Conservation (phyloP, 1,140 invertebrate species). For the Pentalonia nigronervosa region DNA sequence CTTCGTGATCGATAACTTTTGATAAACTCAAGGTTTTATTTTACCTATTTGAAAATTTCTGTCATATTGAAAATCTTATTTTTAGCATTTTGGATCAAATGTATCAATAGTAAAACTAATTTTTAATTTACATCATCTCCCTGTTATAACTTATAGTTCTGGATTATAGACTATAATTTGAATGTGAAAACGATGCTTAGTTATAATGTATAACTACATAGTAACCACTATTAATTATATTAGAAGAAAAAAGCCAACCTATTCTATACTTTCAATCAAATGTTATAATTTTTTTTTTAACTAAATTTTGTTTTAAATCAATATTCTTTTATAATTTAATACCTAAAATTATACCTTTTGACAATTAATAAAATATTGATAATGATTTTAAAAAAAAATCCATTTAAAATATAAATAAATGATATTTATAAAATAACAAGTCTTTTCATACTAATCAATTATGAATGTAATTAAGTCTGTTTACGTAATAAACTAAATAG, state of each 20-base stretch:
- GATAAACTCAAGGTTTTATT: neutral
- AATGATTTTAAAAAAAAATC: neutral
- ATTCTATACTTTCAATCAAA: neutral
- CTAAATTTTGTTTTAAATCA: neutral
- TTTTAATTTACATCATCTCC: neutral
- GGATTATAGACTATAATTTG: neutral
- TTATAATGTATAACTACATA: neutral
- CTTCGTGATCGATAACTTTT: neutral
- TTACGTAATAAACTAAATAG: neutral
- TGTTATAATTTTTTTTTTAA: no score
- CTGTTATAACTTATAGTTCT: neutral
- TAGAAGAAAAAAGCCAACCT: neutral
- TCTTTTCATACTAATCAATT: neutral
- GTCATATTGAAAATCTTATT: neutral
- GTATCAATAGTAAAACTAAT: neutral
- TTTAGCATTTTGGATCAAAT: neutral
- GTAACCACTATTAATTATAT: neutral
- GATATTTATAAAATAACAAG: neutral
- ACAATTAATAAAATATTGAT: neutral
- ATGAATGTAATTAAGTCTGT: neutral
- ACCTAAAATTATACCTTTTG: neutral
- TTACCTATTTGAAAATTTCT: neutral
- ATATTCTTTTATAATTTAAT: neutral
- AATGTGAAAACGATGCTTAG: neutral
- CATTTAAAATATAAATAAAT: constrained; percentile 1